Conservation (phyloP, 2,113 vertebrate genomes). For the Perca schrenkii region DNA sequence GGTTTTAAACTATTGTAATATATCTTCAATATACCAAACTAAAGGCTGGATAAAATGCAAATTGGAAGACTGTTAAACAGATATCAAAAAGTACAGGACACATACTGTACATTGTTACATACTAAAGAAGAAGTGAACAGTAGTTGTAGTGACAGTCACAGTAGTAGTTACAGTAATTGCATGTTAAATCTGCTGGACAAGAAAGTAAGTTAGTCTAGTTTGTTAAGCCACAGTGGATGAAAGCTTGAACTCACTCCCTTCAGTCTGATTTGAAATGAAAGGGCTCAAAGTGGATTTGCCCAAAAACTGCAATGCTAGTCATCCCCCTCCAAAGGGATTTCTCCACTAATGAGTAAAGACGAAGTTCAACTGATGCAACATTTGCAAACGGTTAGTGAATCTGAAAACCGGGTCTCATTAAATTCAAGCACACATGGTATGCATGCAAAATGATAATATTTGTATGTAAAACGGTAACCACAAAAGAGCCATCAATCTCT, state of each 20-base stretch:
- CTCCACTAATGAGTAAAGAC: constrained; percentile 35
- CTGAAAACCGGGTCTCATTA: background rate
- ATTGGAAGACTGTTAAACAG: background rate
- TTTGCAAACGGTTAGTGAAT: constrained; percentile 33
- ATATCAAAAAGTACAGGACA: background rate
- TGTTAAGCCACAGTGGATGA: constrained; percentile 13
- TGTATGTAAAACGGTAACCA: constrained; percentile 22
- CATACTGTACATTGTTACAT: background rate
- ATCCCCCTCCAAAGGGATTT: constrained; percentile 13
- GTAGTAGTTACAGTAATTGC: background rate
- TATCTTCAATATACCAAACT: background rate
- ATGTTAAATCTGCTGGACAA: background rate
- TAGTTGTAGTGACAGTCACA: background rate
- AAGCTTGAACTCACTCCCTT: background rate
- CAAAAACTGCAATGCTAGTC: constrained; percentile 34
- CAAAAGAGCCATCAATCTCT: constrained; percentile 51
- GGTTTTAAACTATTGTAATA: background rate
- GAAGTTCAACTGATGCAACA: constrained; percentile 42
- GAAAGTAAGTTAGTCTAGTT: constrained; percentile 1
- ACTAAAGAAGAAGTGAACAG: background rate
- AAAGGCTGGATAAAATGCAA: background rate
- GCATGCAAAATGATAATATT: background rate
- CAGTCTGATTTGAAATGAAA: constrained; percentile 42
- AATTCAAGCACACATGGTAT: background rate
- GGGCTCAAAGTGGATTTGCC: constrained; percentile 34